A percentile compares a stretch with the other conserved stretches of the same genome.
These are phyloP conservation scores for Arnoldichthys spilopterus DNA, from an alignment of 2,797 vertebrate species.

Conservation along the genomic window DNA sequence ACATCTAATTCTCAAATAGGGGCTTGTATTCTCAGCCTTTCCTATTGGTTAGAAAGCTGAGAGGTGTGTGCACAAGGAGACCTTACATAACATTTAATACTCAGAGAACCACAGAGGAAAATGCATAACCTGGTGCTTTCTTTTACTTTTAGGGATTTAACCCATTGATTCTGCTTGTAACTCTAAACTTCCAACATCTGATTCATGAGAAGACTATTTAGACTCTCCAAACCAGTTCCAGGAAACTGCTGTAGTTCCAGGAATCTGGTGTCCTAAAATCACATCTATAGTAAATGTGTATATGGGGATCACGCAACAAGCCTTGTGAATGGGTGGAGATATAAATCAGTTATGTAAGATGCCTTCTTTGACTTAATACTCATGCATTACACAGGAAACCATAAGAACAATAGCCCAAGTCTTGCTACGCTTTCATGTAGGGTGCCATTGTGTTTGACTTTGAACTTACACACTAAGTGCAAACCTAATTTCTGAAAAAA, in stretches of 20 bases:
- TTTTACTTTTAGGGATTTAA: not conserved
- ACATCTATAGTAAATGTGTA: not conserved
- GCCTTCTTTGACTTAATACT: not conserved
- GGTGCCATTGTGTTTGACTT: not conserved
- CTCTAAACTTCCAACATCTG: not conserved
- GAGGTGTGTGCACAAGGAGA: constrained; percentile 50
- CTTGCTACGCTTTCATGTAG: not conserved
- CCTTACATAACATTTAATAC: constrained; percentile 65
- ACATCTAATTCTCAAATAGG: constrained; percentile 28
- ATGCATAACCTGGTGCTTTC: not conserved
- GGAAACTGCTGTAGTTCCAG: constrained; percentile 12
- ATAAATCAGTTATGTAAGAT: constrained; percentile 19
- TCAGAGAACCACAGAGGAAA: constrained; percentile 18
- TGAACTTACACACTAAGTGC: not conserved
- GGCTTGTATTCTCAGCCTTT: constrained; percentile 28
- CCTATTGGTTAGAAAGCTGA: constrained; percentile 61
- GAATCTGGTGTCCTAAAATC: not conserved
- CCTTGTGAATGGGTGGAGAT: not conserved
- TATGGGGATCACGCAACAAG: not conserved
- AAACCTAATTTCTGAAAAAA: no score
- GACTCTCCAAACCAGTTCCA: constrained; percentile 28
- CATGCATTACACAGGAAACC: not conserved
- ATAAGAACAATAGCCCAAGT: not conserved
- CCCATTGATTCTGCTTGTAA: constrained; percentile 12
- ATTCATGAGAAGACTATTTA: not conserved